phyloP scores from a whole-genome alignment of 2,888 invertebrate species.

The Drosophila meridiana region DNA sequence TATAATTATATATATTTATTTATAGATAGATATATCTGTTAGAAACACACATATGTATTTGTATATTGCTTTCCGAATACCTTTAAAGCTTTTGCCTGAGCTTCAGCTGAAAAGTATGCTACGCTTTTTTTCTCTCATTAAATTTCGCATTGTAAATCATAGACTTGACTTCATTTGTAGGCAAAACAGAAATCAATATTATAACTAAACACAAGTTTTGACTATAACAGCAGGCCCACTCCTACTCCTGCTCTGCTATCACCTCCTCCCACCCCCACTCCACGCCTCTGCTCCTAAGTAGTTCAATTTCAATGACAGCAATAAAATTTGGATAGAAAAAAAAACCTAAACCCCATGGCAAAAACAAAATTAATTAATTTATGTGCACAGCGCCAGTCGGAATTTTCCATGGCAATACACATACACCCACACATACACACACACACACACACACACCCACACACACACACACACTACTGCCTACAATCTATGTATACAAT shows the following conservation, averaged over 20 bases:
- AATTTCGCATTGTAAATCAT: constrained; percentile 28
- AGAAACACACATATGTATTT: too few species aligned
- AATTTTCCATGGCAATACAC: constrained; percentile 77
- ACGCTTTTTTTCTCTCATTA: constrained; percentile 29
- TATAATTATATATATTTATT: not conserved
- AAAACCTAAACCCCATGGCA: constrained; percentile 37
- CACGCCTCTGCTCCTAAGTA: constrained; percentile 36
- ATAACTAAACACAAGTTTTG: constrained; percentile 54
- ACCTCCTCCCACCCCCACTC: not conserved
- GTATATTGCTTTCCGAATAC: not conserved
- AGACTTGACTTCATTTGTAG: constrained; percentile 40
- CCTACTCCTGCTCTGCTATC: not conserved
- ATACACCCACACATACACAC: constrained; percentile 30
- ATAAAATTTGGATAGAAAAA: constrained; percentile 67
- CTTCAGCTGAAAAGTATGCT: constrained; percentile 55
- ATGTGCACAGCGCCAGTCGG: constrained; percentile 66
- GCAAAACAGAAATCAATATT: constrained; percentile 60
- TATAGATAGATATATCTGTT: not conserved
- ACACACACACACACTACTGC: constrained; percentile 24
- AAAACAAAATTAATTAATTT: constrained; percentile 79
- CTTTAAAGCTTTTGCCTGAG: not conserved
- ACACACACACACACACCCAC: constrained; percentile 40
- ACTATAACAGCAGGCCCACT: constrained; percentile 28
- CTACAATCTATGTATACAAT: constrained; percentile 72
- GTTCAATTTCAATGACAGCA: constrained; percentile 71